A percentile compares a stretch with the other conserved stretches of the same genome.
These are phyloP conservation scores for Cheracebus regulus DNA, from an alignment of 2,797 vertebrate species.

Conservation along the genomic window DNA sequence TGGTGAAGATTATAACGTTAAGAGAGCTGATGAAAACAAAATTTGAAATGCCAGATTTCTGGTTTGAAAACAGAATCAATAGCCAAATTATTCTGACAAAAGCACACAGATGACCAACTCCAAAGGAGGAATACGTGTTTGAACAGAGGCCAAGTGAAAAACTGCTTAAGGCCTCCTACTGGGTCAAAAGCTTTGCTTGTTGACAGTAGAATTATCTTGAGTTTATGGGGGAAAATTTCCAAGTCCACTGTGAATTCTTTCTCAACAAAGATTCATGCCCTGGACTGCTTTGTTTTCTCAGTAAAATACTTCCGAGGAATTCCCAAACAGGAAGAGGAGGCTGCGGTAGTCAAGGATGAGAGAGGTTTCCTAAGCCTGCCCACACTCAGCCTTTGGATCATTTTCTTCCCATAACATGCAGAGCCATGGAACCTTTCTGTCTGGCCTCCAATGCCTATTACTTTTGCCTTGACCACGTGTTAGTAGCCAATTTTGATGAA, in stretches of 20 bases:
- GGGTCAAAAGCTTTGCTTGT: conserved; percentile 32
- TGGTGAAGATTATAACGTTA: not conserved
- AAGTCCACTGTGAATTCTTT: conserved; percentile 44
- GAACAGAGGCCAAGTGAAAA: conserved; percentile 48
- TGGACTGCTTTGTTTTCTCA: conserved; percentile 21
- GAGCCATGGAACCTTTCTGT: not conserved
- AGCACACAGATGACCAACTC: not conserved
- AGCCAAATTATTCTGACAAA: conserved; percentile 35
- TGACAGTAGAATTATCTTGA: conserved; percentile 55
- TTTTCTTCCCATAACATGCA: not conserved
- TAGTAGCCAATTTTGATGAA: not conserved
- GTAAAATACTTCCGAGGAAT: not conserved
- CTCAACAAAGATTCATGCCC: not conserved
- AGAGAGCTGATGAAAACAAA: not conserved
- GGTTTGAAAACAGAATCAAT: not conserved
- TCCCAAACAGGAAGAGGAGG: fast-evolving
- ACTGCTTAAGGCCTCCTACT: not conserved
- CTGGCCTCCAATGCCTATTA: not conserved
- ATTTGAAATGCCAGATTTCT: not conserved
- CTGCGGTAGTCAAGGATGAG: fast-evolving
- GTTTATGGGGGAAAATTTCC: conserved; percentile 4
- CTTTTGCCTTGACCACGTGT: not conserved
- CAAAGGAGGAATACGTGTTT: not conserved
- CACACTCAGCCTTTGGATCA: too few relatives aligned
- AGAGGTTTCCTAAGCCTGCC: not conserved